phyloP scores from a whole-genome alignment of 2,797 vertebrate genomes.

The Sciurus vulgaris region DNA sequence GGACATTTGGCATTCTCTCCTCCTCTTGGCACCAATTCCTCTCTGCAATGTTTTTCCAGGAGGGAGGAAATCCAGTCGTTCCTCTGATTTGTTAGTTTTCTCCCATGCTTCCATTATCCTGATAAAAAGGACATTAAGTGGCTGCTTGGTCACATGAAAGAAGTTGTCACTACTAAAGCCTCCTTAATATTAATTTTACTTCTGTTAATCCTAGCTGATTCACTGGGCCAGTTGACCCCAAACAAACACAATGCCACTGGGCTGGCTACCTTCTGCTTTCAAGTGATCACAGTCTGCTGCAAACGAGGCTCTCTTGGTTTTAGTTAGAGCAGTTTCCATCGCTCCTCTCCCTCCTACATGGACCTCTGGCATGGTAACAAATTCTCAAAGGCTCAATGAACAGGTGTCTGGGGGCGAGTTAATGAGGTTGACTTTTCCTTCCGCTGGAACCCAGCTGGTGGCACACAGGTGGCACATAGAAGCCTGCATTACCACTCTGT shows the following conservation, averaged over 20 bases:
- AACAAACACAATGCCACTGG: accelerated
- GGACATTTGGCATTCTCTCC: not conserved
- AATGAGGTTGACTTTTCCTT: not conserved
- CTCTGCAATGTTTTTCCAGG: not conserved
- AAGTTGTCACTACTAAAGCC: not conserved
- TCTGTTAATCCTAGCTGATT: not conserved
- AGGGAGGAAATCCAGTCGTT: not conserved
- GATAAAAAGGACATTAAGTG: not conserved
- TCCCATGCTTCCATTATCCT: not conserved
- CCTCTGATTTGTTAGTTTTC: not conserved
- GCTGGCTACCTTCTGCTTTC: not conserved
- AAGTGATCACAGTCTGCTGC: accelerated
- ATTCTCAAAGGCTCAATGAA: not conserved
- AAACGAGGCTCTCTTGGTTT: not conserved
- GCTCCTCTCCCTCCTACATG: not conserved
- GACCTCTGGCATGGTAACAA: not conserved
- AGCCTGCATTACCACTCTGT: not conserved
- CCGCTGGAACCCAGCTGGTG: not conserved
- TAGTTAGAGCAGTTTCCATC: not conserved
- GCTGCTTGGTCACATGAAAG: accelerated
- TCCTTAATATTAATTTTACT: not conserved
- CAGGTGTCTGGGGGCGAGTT: not conserved
- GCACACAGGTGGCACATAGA: not conserved
- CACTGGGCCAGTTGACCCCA: not conserved
- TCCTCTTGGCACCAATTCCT: not conserved